Conservation (phyloP, 2,113 vertebrate species). For the Daubentonia madagascariensis region DNA sequence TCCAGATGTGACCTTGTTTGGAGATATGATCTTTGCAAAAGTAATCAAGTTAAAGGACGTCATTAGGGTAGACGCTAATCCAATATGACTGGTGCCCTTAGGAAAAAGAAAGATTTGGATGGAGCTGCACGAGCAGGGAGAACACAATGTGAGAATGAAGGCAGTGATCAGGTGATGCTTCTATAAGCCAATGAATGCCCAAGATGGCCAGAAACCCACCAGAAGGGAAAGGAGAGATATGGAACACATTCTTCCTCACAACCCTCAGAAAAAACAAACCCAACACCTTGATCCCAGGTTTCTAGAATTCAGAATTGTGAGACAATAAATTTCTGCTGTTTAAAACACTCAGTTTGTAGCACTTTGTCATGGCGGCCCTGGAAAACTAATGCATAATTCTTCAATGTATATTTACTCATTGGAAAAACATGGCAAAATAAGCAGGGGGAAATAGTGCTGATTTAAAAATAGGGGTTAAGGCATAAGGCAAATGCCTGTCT, state of each 20-base stretch:
- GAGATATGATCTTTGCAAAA: not conserved
- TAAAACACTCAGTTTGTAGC: not conserved
- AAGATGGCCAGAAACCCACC: not conserved
- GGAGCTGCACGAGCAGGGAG: not conserved
- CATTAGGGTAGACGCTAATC: not conserved
- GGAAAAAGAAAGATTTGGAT: not conserved
- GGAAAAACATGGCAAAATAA: not conserved
- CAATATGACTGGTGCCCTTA: not conserved
- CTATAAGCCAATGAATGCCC: not conserved
- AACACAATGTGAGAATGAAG: not conserved
- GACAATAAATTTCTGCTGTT: not conserved
- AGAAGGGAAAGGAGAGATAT: not conserved
- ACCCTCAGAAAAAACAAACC: not conserved
- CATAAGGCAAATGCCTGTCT: not conserved
- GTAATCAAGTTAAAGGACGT: not conserved
- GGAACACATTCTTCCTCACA: not conserved
- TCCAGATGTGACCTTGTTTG: not conserved
- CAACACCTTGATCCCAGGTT: not conserved
- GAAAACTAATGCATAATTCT: not conserved
- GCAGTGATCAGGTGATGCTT: not conserved
- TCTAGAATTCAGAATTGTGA: not conserved
- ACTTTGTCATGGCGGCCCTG: not conserved
- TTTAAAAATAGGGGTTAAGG: not conserved
- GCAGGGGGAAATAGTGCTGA: not conserved
- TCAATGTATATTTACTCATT: not conserved